Evolutionary conservation across 2,797 vertebrate species (phyloP).

Genomic region (Ispidina lecontei): DNA sequence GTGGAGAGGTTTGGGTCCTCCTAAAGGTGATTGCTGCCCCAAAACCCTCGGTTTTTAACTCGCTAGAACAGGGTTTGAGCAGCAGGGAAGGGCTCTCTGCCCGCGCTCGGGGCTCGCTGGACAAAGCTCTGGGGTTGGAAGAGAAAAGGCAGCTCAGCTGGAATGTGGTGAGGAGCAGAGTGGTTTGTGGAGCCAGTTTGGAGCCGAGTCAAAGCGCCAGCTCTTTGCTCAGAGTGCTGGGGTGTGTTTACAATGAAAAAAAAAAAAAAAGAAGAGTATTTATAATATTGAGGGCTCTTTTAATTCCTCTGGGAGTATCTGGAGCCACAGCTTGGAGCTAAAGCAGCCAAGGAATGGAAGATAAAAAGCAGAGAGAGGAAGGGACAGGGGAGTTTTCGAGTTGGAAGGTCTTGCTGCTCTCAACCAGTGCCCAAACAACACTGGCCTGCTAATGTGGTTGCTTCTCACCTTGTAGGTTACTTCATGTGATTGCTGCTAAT

Average conservation of each 20-base stretch:
- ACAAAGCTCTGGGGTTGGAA: constrained; percentile 26
- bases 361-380: constrained; percentile 29
- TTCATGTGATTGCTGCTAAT: background rate
- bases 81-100: background rate
- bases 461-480: background rate
- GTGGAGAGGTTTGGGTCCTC: background rate
- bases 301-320: constrained; percentile 48
- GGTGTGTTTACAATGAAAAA: constrained; percentile 41
- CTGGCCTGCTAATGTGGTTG: background rate
- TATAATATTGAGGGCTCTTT: constrained; percentile 56
- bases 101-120: background rate
- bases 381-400: background rate
- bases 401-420: background rate
- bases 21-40: background rate
- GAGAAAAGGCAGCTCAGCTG: constrained; percentile 5
- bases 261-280: constrained; percentile 25
- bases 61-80: background rate
- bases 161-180: constrained; percentile 36
- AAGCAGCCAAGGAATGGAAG: background rate
- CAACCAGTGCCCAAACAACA: background rate
- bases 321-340: background rate
- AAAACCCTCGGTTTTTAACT: background rate
- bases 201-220: background rate
- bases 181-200: constrained; percentile 27
- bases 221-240: background rate